Conservation (phyloP, 2,888 invertebrate genomes). For the Leucophenga maculata region DNA sequence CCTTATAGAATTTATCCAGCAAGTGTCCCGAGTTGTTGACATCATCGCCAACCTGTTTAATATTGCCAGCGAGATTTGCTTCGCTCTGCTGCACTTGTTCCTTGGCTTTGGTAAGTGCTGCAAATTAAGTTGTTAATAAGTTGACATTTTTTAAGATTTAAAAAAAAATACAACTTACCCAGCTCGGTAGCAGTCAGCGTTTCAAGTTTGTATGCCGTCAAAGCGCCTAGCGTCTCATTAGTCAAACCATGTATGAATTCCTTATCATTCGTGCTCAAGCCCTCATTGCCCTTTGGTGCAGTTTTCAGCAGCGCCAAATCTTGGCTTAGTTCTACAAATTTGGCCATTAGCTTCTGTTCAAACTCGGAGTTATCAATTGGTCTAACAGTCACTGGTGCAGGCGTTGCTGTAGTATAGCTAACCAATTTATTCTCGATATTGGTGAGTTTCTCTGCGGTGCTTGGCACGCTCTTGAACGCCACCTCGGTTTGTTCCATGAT, state of each 20-base stretch:
- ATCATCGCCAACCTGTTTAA: slow-evolving; percentile 76
- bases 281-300: slow-evolving; percentile 47
- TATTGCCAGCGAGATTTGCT: slow-evolving; percentile 73
- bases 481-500: slow-evolving; percentile 63
- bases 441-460: slow-evolving; percentile 61
- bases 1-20: slow-evolving; percentile 75
- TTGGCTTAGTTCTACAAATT: slow-evolving; percentile 71
- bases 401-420: slow-evolving; percentile 60
- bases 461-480: slow-evolving; percentile 58
- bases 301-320: slow-evolving; percentile 70
- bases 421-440: slow-evolving; percentile 68
- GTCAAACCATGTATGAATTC: slow-evolving; percentile 75
- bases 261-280: slow-evolving; percentile 70
- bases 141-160: not conserved
- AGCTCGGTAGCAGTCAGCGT: slow-evolving; percentile 72
- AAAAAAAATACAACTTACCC: slow-evolving; percentile 68
- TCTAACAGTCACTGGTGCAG: slow-evolving; percentile 51
- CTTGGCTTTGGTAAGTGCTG: slow-evolving; percentile 73
- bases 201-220: slow-evolving; percentile 75
- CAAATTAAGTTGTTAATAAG: not conserved
- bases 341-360: slow-evolving; percentile 72
- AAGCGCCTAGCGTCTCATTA: slow-evolving; percentile 77
- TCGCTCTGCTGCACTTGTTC: slow-evolving; percentile 75
- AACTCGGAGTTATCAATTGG: slow-evolving; percentile 69
- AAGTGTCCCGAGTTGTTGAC: slow-evolving; percentile 75